phyloP scores from a whole-genome alignment of 2,888 invertebrate species.

The Elaeidobius kamerunicus region DNA sequence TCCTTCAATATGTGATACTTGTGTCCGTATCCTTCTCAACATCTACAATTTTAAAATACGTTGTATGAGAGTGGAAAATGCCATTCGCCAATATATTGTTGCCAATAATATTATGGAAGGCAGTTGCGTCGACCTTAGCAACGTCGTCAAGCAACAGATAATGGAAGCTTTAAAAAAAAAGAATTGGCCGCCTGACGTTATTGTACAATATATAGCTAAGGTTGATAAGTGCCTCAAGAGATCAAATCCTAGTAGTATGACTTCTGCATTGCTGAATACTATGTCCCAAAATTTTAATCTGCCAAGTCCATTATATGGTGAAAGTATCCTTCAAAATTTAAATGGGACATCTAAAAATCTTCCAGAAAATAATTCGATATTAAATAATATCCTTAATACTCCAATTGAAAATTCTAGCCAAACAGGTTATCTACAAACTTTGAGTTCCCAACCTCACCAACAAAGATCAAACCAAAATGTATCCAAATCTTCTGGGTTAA shows the following conservation, averaged over 20 bases:
- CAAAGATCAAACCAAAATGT: background rate
- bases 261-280: background rate
- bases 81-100: conserved; percentile 34
- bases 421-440: too few relatives aligned
- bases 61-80: conserved; percentile 38
- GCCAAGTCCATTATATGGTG: background rate
- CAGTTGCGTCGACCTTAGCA: conserved; percentile 33
- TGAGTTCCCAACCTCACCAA: too few relatives aligned
- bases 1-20: conserved; percentile 37
- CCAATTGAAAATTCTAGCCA: too few relatives aligned
- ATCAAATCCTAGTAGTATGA: background rate
- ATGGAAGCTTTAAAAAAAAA: conserved; percentile 11
- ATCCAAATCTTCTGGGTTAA: too few relatives aligned
- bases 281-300: background rate
- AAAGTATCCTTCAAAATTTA: background rate
- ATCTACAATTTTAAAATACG: conserved; percentile 38
- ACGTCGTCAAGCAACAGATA: conserved; percentile 30
- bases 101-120: conserved; percentile 35
- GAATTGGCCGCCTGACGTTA: conserved; percentile 2
- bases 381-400: too few relatives aligned
- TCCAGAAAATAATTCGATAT: too few relatives aligned
- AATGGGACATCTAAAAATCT: background rate
- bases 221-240: conserved; percentile 4
- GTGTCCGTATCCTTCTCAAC: conserved; percentile 33
- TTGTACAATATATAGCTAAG: conserved; percentile 6